phyloP scores from a whole-genome alignment of 2,888 invertebrate genomes.

The Epirrhoe alternata region DNA sequence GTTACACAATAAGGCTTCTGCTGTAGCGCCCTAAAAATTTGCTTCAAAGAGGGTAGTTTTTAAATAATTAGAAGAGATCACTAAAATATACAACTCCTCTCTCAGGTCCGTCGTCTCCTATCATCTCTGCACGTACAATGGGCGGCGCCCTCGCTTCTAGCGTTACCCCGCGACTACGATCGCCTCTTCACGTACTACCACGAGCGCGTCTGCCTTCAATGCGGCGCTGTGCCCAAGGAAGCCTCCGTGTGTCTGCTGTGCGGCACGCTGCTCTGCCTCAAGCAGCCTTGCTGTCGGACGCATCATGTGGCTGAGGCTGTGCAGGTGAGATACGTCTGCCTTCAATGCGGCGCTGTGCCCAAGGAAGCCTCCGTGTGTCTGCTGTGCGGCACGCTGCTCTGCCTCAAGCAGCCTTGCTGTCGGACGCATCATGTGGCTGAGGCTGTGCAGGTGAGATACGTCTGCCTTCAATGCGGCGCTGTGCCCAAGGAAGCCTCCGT shows the following conservation, averaged over 20 bases:
- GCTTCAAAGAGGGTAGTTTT: no score
- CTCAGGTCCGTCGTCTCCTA: constrained; percentile 86
- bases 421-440: constrained; percentile 93
- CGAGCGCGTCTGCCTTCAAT: constrained; percentile 94
- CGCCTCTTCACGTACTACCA: constrained; percentile 93
- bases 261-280: constrained; percentile 96
- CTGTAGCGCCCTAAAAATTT: no score
- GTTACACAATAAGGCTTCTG: no score
- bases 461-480: constrained; percentile 94
- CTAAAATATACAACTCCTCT: no score
- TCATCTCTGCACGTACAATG: constrained; percentile 91
- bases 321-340: constrained; percentile 87
- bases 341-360: constrained; percentile 95
- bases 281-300: constrained; percentile 94
- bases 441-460: constrained; percentile 87
- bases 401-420: constrained; percentile 95
- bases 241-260: constrained; percentile 97
- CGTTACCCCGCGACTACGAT: constrained; percentile 96
- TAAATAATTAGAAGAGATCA: no score
- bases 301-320: constrained; percentile 95
- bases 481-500: constrained; percentile 94
- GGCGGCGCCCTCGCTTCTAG: constrained; percentile 92
- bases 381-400: constrained; percentile 96
- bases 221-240: constrained; percentile 93
- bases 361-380: constrained; percentile 95